Base-by-base conservation (phyloP, 2,113 vertebrate species). In the Rhinolophus ferrumequinum region DNA sequence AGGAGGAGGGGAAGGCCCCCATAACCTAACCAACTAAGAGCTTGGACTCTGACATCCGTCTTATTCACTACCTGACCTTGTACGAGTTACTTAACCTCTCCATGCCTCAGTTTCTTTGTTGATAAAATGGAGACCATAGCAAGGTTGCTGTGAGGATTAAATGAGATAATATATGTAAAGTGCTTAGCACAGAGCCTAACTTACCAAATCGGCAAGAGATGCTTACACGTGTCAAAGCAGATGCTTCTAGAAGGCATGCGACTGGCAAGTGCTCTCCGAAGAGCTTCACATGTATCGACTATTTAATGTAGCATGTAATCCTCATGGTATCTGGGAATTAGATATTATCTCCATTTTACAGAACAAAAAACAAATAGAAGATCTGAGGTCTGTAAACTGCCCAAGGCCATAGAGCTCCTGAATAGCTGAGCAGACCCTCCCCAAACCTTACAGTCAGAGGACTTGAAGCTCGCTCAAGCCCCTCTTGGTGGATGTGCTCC, bases 261-360 rank as follows among this genome's bases (percentile, higher is more conserved):
- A 16, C 0, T 9, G 38, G 38, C 13, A 13, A 66, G 52, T 66
- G 18, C 28, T 76, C 66, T 80, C 44, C 66, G 18, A 82, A 76
- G 38, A 93, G 62, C 24, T 28, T 47, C 67, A 26, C 1, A 3
- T 41, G 26, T 0, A 58, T 3, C 18, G 50, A 64, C 58, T 22
- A 54, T 6, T 90, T 70, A 33, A 54, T 77, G 47, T 18, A 21
- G 21, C 2, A 56, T 69, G 22, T 66, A 89, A 66, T 35, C 47
- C n/a, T 54, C 38, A 41, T 0, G 2, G 64, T 56, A 89, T 12
- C 70, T 87, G 50, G 26, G 73, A 56, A 87, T 60, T 66, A 54
- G 13, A 76, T 64, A 70, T 50, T 76, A 80, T 64, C 41, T 33
- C 52, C 44, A 89, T 56, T 95, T 82, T 69, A 96, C 38, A 89